Percentiles rank a stretch among this genome's conserved stretches.
phyloP scores from a whole-genome alignment of 2,888 invertebrate genomes.

The Drosophila greeni region DNA sequence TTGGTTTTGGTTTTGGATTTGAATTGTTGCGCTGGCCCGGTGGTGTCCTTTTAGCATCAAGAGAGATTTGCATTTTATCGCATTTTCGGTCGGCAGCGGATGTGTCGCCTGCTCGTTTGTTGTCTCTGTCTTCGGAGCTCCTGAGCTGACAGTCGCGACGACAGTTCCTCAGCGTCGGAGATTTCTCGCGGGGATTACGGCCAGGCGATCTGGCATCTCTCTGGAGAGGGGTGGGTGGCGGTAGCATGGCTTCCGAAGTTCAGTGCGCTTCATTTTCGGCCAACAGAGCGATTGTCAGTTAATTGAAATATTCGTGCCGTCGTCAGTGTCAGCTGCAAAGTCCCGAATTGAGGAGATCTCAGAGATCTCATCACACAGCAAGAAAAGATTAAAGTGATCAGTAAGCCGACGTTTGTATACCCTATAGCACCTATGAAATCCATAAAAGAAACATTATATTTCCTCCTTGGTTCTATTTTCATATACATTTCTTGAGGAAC shows the following conservation, averaged over 20 bases:
- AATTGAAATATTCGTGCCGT: conserved; percentile 72
- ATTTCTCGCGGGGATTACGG: conserved; percentile 12
- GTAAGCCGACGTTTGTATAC: no score
- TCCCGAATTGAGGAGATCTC: background rate
- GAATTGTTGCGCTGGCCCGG: conserved; percentile 37
- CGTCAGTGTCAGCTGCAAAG: conserved; percentile 31
- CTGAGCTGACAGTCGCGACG: conserved; percentile 37
- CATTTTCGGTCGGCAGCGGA: conserved; percentile 66
- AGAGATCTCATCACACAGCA: conserved; percentile 4
- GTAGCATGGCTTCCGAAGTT: conserved; percentile 14
- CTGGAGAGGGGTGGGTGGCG: background rate
- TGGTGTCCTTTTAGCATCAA: conserved; percentile 72
- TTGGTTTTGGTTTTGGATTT: conserved; percentile 39
- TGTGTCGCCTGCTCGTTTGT: conserved; percentile 42
- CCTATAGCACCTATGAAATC: no score
- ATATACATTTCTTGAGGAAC: no score
- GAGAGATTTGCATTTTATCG: conserved; percentile 74
- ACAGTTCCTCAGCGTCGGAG: conserved; percentile 24
- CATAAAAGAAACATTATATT: no score
- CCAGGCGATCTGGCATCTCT: background rate
- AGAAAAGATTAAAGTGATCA: background rate
- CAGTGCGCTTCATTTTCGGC: conserved; percentile 62
- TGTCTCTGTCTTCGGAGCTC: conserved; percentile 54
- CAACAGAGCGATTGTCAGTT: conserved; percentile 57
- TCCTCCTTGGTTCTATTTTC: no score